These are phyloP conservation scores for Drosophila dives DNA, from an alignment of 2,888 invertebrate species.

Conservation along the genomic window DNA sequence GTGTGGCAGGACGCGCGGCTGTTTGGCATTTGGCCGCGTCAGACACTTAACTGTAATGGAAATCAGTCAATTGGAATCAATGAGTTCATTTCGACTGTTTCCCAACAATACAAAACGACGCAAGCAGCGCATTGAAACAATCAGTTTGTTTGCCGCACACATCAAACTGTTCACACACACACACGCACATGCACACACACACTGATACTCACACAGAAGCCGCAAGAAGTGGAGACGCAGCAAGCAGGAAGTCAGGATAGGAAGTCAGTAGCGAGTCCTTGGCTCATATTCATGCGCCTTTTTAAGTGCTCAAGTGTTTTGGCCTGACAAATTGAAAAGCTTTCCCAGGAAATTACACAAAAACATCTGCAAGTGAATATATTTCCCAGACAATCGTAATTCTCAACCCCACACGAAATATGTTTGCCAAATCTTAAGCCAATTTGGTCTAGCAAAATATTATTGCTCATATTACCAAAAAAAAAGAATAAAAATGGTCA, in stretches of 20 bases:
- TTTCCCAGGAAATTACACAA: slow-evolving; percentile 74
- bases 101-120: slow-evolving; percentile 75
- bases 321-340: slow-evolving; percentile 53
- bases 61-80: slow-evolving; percentile 85
- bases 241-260: slow-evolving; percentile 19
- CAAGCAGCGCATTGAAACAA: slow-evolving; percentile 70
- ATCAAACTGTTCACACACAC: slow-evolving; percentile 47
- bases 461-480: slow-evolving; percentile 54
- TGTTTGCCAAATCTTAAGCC: slow-evolving; percentile 43
- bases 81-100: slow-evolving; percentile 83
- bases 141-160: slow-evolving; percentile 79
- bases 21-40: slow-evolving; percentile 72
- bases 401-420: slow-evolving; percentile 7
- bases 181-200: slow-evolving; percentile 1
- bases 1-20: slow-evolving; percentile 54
- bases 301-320: slow-evolving; percentile 80
- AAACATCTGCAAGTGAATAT: slow-evolving; percentile 67
- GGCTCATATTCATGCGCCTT: slow-evolving; percentile 72
- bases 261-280: slow-evolving; percentile 28
- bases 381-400: slow-evolving; percentile 39
- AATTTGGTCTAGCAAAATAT: slow-evolving; percentile 56
- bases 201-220: slow-evolving; percentile 10
- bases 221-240: slow-evolving; percentile 8
- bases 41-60: slow-evolving; percentile 84
- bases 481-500: slow-evolving; percentile 2